Percentiles rank a stretch among this genome's conserved stretches.
Conservation (phyloP, 1,140 invertebrate species). For the Watersipora subatra region DNA sequence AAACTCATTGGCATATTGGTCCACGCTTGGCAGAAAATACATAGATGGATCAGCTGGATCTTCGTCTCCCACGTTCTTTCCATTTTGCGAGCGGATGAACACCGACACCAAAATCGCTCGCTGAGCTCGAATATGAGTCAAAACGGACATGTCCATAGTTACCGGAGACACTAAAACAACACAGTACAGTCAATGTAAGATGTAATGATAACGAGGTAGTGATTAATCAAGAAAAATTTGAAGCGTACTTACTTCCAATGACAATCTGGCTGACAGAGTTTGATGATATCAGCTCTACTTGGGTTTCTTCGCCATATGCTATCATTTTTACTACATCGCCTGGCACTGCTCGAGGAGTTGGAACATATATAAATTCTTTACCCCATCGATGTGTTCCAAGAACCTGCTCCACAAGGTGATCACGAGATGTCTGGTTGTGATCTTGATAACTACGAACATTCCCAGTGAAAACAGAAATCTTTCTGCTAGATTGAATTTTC, state of each 20-base stretch:
- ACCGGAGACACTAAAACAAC: background rate
- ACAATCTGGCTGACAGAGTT: too few relatives aligned
- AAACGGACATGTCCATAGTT: background rate
- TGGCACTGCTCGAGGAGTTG: background rate
- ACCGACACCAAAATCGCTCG: background rate
- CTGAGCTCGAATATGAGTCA: background rate
- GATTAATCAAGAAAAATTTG: too few relatives aligned
- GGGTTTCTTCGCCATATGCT: too few relatives aligned
- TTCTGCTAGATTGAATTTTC: background rate
- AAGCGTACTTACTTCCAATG: too few relatives aligned
- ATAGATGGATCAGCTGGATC: background rate
- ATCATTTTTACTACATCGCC: background rate
- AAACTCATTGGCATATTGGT: background rate
- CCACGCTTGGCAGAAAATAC: background rate
- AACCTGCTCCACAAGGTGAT: slow-evolving; percentile 2
- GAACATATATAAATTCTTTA: background rate
- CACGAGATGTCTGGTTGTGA: background rate
- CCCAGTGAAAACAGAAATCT: background rate
- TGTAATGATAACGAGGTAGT: too few relatives aligned
- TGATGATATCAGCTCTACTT: too few relatives aligned
- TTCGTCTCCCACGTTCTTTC: background rate
- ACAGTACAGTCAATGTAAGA: background rate
- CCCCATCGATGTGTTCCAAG: too few relatives aligned
- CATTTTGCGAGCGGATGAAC: background rate
- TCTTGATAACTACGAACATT: background rate